Conservation (phyloP, 2,113 vertebrate genomes). For the Synodontis membranacea region DNA sequence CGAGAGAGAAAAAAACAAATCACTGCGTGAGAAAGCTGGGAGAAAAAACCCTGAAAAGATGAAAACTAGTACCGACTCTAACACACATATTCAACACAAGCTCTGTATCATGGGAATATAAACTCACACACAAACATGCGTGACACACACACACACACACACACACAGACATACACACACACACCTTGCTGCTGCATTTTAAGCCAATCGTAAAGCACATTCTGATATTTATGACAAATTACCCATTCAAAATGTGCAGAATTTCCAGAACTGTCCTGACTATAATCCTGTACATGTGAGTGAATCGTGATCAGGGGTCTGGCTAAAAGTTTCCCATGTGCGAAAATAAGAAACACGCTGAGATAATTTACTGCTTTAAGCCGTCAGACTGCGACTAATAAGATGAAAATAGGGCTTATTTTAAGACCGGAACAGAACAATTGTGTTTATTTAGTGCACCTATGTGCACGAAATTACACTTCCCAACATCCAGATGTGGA, state of each 20-base stretch:
- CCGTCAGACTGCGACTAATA: slow-evolving; percentile 25
- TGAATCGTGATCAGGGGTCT: neutral
- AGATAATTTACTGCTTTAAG: slow-evolving; percentile 15
- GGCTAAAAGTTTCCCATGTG: neutral
- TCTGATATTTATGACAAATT: neutral
- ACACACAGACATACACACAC: neutral
- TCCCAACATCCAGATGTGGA: slow-evolving; percentile 14
- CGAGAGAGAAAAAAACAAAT: neutral
- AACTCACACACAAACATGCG: neutral
- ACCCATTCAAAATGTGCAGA: neutral
- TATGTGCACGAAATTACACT: neutral
- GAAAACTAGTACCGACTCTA: neutral
- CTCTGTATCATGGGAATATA: neutral
- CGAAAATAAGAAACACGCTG: slow-evolving; percentile 9
- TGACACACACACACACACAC: neutral
- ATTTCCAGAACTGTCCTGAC: neutral
- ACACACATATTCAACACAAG: neutral
- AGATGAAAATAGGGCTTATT: slow-evolving; percentile 3
- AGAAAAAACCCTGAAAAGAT: neutral
- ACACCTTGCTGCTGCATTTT: neutral
- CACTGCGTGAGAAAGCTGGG: neutral
- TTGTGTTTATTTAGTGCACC: slow-evolving; percentile 29
- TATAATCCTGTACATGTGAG: neutral
- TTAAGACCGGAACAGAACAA: neutral
- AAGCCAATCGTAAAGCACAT: neutral